Conservation (phyloP, 2,113 vertebrate species). For the Halcyon malimbica region DNA sequence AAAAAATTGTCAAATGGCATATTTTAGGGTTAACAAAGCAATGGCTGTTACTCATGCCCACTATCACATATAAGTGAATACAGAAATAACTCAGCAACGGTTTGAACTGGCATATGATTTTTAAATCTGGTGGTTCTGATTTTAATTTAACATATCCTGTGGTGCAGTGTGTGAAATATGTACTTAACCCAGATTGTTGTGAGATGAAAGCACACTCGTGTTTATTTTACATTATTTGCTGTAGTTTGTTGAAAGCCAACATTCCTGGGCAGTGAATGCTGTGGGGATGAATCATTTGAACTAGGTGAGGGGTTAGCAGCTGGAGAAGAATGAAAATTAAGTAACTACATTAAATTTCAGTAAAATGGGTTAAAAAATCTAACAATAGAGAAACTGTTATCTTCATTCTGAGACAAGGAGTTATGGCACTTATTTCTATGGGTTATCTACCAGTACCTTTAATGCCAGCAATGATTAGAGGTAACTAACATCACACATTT, state of each 20-base stretch:
- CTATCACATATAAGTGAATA: slow-evolving; percentile 58
- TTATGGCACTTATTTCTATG: not conserved
- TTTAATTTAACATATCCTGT: slow-evolving; percentile 84
- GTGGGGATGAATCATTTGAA: slow-evolving; percentile 80
- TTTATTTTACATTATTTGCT: slow-evolving; percentile 81
- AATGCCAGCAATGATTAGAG: not conserved
- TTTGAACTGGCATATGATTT: slow-evolving; percentile 64
- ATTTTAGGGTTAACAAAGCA: slow-evolving; percentile 54
- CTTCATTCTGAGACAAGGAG: not conserved
- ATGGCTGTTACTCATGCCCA: slow-evolving; percentile 49
- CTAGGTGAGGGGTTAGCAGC: slow-evolving; percentile 81
- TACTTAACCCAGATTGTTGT: slow-evolving; percentile 73
- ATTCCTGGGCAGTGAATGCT: slow-evolving; percentile 80
- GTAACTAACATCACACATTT: slow-evolving; percentile 7
- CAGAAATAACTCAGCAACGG: slow-evolving; percentile 57
- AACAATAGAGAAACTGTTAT: not conserved
- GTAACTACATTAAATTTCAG: slow-evolving; percentile 44
- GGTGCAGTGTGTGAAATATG: slow-evolving; percentile 78
- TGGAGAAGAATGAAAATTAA: slow-evolving; percentile 63
- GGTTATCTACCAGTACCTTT: not conserved
- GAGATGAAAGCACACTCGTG: slow-evolving; percentile 77
- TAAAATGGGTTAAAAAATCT: slow-evolving; percentile 55
- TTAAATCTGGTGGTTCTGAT: slow-evolving; percentile 72
- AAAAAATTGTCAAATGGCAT: not conserved
- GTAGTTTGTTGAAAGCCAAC: slow-evolving; percentile 80